Evolutionary conservation across 2,113 vertebrate species (phyloP).

Genomic region (Zeus faber): DNA sequence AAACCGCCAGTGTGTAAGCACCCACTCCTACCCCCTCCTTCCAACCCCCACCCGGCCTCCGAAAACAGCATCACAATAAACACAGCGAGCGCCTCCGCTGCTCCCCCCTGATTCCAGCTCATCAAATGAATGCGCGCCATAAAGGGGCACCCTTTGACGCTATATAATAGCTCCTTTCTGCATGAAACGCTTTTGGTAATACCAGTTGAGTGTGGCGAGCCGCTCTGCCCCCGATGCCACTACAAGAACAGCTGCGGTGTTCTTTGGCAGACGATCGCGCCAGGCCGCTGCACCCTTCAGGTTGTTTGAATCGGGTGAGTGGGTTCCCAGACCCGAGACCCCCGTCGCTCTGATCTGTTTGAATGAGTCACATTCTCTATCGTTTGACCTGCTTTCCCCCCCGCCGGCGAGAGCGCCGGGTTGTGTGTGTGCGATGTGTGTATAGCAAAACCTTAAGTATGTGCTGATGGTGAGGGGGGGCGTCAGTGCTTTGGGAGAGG

Average conservation of each 20-base stretch:
- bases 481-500: constrained; percentile 1
- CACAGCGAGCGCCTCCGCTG: constrained; percentile 70
- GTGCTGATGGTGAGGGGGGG: constrained; percentile 26
- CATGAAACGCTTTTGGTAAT: constrained; percentile 75
- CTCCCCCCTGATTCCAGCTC: constrained; percentile 70
- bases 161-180: constrained; percentile 75
- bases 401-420: constrained; percentile 34
- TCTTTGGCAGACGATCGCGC: constrained; percentile 62
- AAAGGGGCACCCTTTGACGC: constrained; percentile 70
- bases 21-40: constrained; percentile 56
- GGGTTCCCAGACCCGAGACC: constrained; percentile 65
- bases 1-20: constrained; percentile 69
- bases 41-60: constrained; percentile 2
- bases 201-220: constrained; percentile 71
- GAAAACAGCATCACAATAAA: constrained; percentile 73
- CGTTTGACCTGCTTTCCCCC: constrained; percentile 70
- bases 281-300: constrained; percentile 64
- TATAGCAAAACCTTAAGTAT: constrained; percentile 47
- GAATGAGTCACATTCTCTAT: constrained; percentile 69
- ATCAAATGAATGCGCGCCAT: constrained; percentile 73
- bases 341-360: constrained; percentile 59
- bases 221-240: constrained; percentile 68
- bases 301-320: constrained; percentile 72
- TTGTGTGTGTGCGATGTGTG: constrained; percentile 28
- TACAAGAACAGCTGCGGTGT: constrained; percentile 71